Evolutionary conservation across 2,797 vertebrate genomes (phyloP), one percentile per base, ranked within the genome.

Genomic region (Geotrypetes seraphini): DNA sequence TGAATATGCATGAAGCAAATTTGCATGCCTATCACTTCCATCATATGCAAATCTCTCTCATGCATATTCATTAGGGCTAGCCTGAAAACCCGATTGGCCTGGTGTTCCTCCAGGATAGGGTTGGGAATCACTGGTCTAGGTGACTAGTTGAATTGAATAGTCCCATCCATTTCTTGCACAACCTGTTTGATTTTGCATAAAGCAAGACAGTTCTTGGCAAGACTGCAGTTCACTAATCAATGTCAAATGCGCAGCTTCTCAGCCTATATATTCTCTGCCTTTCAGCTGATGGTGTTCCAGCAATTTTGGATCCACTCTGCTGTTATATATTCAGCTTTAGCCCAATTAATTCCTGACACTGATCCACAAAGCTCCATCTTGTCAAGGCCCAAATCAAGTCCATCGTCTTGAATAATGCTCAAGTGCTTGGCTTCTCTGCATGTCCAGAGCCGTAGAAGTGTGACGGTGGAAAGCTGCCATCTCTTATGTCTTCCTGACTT

Each of bases 351-450:
- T 36, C 32, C 19, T 47, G 58, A 62, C 36, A 53, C 40, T 33
- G 57, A 43, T 47, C 57, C 54, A 45, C 25, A 41, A 24, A 51
- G 23, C 28, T 28, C 30, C 66, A 50, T 37, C 31, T 33, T 41
- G 31, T 45, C 43, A 47, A 62, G 64, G 54, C 39, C 56, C 28
- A 33, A 50, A 43, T 36, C 25, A 31, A 43, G 19, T 34, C 22
- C 36, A 36, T 46, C 47, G 53, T 52, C 36, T 47, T 36, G 29
- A 34, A 26, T n/a, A 26, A 45, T 30, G 32, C 29, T 41, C 23
- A 10, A 29, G 12, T 31, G 56, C 44, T 28, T 42, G 40, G 39
- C 48, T 60, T 64, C 30, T 26, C 28, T 28, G 10, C 42, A 48
- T n/a, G n/a, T n/a, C n/a, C n/a, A n/a, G n/a, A 55, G 56, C 38